Evolutionary conservation across 2,888 invertebrate genomes (phyloP), one percentile per base, ranked within the genome.

Genomic region (Dysmachus trigonus): DNA sequence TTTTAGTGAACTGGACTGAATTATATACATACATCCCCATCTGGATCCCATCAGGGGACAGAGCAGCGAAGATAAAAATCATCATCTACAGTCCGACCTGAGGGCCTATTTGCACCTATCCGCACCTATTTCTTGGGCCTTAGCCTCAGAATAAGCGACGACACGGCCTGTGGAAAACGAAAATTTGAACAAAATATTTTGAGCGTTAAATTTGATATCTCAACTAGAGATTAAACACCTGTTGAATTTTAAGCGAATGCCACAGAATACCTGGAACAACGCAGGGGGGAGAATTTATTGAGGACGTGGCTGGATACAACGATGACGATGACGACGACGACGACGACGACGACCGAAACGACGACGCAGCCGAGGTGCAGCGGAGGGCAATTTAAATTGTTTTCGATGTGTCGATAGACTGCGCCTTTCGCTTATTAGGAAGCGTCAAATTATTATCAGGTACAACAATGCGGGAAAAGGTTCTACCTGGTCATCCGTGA

Each of bases 201-300:
- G 86, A 73, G 84, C 77, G 83, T 84, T 84, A 87, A 87, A 86
- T 85, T 87, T 87, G 87, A 87, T 87, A 87, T 87, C 87, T 87
- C 87, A 87, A 87, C 87, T 87, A 87, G 72, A 87, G 87, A 87
- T 87, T 87, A 87, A 87, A 87, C 87, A 87, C 87, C 87, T 87
- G 87, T 87, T 87, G 87, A 87, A 87, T 87, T 87, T 87, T 87
- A 87, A 87, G 86, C 85, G 87, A 87, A 87, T 87, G 85, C 87
- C 51, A 85, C 10, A 10, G 87, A 87, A 87, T 87, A 87, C 87
- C 72, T 87, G 87, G 87, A 87, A 87, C 73, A 79, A 86, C 31
- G 53, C 22, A 51, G 31, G 71, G 71, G 81, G 71, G 35, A 62
- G 35, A 82, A 82, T 82, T 82, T 82, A 82, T 82, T 30, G 82